phyloP scores from a whole-genome alignment of 1,140 invertebrate species.

The Metopolophium dirhodum region DNA sequence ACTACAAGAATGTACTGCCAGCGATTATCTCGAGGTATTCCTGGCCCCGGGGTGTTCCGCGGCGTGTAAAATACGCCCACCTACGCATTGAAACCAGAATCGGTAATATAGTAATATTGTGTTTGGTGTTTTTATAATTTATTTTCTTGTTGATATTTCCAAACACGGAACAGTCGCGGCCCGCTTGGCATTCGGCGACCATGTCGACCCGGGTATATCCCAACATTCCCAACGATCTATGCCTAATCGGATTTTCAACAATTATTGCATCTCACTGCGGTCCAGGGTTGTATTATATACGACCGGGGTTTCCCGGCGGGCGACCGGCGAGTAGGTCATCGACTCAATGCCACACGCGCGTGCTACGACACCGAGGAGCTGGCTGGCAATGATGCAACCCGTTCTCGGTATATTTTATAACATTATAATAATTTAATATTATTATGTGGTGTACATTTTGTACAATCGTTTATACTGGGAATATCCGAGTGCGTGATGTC shows the following conservation, averaged over 20 bases:
- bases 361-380: neutral
- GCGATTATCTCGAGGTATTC: no score
- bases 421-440: neutral
- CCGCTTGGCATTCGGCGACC: neutral
- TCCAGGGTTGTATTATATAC: slow-evolving; percentile 1
- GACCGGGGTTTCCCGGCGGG: neutral
- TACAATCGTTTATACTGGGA: neutral
- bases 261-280: slow-evolving; percentile 19
- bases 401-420: neutral
- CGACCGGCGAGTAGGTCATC: slow-evolving; percentile 42
- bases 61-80: neutral
- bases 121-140: slow-evolving; percentile 4
- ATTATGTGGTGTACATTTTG: neutral
- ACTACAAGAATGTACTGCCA: neutral
- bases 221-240: neutral
- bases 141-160: neutral
- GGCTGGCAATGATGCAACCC: neutral
- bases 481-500: neutral
- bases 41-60: neutral
- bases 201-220: neutral
- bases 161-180: neutral
- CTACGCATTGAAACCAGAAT: neutral
- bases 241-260: slow-evolving; percentile 36
- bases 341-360: slow-evolving; percentile 37
- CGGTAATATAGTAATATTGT: neutral